phyloP scores from a whole-genome alignment of 30 jellyfish, hydroid and myxozoan genomes.

The Aurelia aurita region DNA sequence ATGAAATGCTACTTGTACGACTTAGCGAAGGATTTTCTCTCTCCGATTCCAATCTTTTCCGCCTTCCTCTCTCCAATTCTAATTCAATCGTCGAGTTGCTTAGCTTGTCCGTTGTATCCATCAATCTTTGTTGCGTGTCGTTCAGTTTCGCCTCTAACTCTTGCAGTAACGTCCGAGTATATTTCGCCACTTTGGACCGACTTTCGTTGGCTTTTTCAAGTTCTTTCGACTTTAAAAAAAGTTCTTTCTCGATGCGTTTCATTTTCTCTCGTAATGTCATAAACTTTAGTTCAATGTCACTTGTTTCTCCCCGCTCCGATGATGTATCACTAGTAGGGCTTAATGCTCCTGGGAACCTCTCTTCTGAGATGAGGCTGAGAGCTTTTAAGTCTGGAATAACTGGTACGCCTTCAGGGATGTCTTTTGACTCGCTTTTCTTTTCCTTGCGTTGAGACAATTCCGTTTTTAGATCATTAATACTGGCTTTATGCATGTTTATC shows the following conservation, averaged over 20 bases:
- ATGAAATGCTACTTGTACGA: conserved; percentile 75
- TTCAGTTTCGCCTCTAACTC: conserved; percentile 93
- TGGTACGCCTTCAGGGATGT: conserved; percentile 39
- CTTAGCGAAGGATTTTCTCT: conserved; percentile 62
- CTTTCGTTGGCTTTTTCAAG: conserved; percentile 99
- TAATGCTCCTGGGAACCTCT: conserved; percentile 32
- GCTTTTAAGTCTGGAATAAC: conserved; percentile 48
- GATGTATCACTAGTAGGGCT: conserved; percentile 52
- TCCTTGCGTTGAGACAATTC: conserved; percentile 56
- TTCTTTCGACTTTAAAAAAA: conserved; percentile 91
- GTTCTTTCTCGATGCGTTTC: conserved; percentile 93
- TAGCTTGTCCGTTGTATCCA: conserved; percentile 81
- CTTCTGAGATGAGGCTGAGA: conserved; percentile 35
- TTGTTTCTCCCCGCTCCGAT: conserved; percentile 74
- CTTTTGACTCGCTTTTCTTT: conserved; percentile 6
- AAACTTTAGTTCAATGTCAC: conserved; percentile 86
- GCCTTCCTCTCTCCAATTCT: conserved; percentile 86
- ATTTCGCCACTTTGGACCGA: conserved; percentile 98
- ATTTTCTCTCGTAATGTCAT: conserved; percentile 77
- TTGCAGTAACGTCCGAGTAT: conserved; percentile 94
- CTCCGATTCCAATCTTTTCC: conserved; percentile 81
- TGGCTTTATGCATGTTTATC: conserved; percentile 89
- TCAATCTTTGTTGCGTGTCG: conserved; percentile 79
- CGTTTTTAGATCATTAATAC: conserved; percentile 55
- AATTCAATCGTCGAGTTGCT: conserved; percentile 73